Conservation (phyloP, 2,113 vertebrate genomes). For the Trochalopteron elliotii region DNA sequence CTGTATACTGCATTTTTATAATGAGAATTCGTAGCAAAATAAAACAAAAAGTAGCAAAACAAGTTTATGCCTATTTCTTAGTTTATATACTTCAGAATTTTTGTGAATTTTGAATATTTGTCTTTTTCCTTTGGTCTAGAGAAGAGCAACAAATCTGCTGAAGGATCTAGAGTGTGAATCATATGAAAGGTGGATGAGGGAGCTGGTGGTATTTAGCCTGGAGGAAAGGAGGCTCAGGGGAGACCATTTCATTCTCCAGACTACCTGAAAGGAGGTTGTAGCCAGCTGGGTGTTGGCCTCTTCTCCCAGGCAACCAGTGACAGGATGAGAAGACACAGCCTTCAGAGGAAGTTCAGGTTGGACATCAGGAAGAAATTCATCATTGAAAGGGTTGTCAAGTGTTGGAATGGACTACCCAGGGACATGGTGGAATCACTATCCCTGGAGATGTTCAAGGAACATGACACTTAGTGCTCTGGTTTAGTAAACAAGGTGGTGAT, state of each 20-base stretch:
- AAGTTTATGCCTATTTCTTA: background rate
- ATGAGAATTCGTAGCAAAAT: background rate
- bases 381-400: accelerated
- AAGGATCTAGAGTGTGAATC: background rate
- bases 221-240: background rate
- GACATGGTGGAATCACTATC: background rate
- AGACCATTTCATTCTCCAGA: background rate
- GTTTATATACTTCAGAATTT: background rate
- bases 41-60: background rate
- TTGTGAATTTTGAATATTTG: background rate
- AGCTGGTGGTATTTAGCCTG: background rate
- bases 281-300: background rate
- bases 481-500: background rate
- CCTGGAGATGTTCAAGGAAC: background rate
- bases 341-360: background rate
- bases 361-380: background rate
- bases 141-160: background rate
- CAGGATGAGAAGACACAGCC: background rate
- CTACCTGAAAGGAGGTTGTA: background rate
- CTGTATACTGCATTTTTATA: background rate
- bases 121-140: background rate
- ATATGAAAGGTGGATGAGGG: background rate
- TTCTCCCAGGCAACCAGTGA: background rate
- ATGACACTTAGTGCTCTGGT: background rate
- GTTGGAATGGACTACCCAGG: background rate